Percentiles rank a stretch among this genome's conserved stretches.
Evolutionary conservation across 2,797 vertebrate species (phyloP).

Genomic region (Intellagama lesueurii): DNA sequence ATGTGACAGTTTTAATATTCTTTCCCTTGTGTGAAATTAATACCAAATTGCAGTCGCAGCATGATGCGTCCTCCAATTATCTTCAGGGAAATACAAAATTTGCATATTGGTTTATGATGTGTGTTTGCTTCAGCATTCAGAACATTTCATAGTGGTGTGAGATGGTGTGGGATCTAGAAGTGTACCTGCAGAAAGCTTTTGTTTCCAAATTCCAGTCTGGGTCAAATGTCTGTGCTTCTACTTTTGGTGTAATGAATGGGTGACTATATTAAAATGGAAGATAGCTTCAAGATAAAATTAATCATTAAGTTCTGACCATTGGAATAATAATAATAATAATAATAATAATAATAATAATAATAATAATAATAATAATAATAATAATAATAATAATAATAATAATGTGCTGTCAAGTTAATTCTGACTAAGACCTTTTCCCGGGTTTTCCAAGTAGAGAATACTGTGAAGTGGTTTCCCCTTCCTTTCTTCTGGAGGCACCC

Average conservation of each 20-base stretch:
- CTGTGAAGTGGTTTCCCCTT: too few species aligned
- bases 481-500: too few species aligned
- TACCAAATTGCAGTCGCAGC: slow-evolving; percentile 29
- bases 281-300: not conserved
- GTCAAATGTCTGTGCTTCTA: not conserved
- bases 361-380: too few species aligned
- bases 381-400: too few species aligned
- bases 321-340: too few species aligned
- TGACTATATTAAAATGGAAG: not conserved
- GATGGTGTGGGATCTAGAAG: fast-evolving
- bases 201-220: not conserved
- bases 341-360: too few species aligned
- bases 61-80: slow-evolving; percentile 35
- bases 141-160: not conserved
- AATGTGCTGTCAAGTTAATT: too few species aligned
- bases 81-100: slow-evolving; percentile 7
- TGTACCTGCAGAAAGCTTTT: not conserved
- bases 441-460: too few species aligned
- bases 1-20: slow-evolving; percentile 31
- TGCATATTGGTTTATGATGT: slow-evolving; percentile 19
- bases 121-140: slow-evolving; percentile 15
- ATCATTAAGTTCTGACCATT: not conserved
- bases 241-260: not conserved
- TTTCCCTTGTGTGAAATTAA: slow-evolving; percentile 51
- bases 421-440: too few species aligned